phyloP scores from a whole-genome alignment of 1,140 invertebrate genomes.

The Apis dorsata region DNA sequence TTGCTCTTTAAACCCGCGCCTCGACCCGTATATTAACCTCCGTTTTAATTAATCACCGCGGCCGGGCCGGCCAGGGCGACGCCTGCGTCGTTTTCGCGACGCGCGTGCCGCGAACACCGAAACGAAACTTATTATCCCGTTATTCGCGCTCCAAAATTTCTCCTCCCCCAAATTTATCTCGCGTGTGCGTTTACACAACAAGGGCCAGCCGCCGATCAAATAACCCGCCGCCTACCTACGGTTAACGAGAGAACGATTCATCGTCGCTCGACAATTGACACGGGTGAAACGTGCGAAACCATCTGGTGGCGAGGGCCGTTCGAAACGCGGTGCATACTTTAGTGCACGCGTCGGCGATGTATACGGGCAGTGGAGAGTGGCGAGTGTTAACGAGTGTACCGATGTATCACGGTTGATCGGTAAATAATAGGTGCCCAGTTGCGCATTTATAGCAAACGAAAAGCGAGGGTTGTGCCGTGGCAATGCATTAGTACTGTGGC shows the following conservation, averaged over 20 bases:
- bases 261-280: constrained; percentile 34
- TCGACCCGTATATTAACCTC: constrained; percentile 68
- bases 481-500: not conserved
- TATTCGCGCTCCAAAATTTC: not conserved
- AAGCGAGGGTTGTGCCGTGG: too few species aligned
- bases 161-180: constrained; percentile 4
- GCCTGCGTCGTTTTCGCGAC: constrained; percentile 9
- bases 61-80: not conserved
- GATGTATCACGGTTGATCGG: not conserved
- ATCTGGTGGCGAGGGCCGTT: not conserved
- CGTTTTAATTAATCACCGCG: constrained; percentile 69
- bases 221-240: not conserved
- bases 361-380: not conserved
- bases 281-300: constrained; percentile 21
- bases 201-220: constrained; percentile 28
- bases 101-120: not conserved
- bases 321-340: not conserved
- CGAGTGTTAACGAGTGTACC: not conserved
- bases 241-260: constrained; percentile 36
- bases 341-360: not conserved
- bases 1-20: constrained; percentile 59
- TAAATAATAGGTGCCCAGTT: not conserved
- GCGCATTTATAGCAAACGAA: not conserved
- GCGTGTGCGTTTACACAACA: constrained; percentile 29
- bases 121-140: not conserved